These are phyloP conservation scores for Sesia apiformis DNA, from an alignment of 2,888 invertebrate species.

Conservation along the genomic window DNA sequence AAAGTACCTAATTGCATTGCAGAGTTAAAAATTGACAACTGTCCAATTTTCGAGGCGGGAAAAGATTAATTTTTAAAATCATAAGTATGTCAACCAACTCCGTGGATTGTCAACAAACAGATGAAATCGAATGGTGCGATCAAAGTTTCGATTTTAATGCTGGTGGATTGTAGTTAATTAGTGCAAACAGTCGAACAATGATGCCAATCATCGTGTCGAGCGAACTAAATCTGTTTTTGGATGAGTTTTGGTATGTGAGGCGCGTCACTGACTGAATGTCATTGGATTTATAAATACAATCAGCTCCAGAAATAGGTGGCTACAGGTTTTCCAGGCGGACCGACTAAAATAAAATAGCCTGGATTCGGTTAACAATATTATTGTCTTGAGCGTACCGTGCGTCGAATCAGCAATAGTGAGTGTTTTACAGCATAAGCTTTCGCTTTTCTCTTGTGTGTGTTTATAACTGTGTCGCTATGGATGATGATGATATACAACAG, in stretches of 20 bases:
- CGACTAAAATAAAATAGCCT: conserved; percentile 74
- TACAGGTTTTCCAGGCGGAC: conserved; percentile 75
- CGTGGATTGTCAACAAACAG: background rate
- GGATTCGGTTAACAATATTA: conserved; percentile 73
- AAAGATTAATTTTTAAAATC: conserved; percentile 26
- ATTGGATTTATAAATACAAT: conserved; percentile 74
- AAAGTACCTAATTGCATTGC: background rate
- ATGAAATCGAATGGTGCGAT: background rate
- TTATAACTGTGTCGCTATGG: conserved; percentile 41
- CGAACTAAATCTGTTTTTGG: conserved; percentile 73
- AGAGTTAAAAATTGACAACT: background rate
- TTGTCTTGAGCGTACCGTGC: conserved; percentile 56
- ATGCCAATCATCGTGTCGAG: conserved; percentile 61
- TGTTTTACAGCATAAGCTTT: conserved; percentile 25
- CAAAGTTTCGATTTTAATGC: background rate
- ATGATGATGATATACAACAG: conserved; percentile 80
- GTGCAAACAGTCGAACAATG: conserved; percentile 53
- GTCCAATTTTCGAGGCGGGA: conserved; percentile 11
- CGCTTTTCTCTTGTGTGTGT: conserved; percentile 32
- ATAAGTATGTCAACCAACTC: conserved; percentile 30
- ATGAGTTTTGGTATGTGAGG: conserved; percentile 71
- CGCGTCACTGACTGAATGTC: conserved; percentile 72
- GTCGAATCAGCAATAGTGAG: conserved; percentile 33
- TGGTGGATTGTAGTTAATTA: conserved; percentile 25
- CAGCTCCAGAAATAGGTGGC: conserved; percentile 76